These are phyloP conservation scores for Lymantria monacha DNA, from an alignment of 2,888 invertebrate species.

Conservation along the genomic window DNA sequence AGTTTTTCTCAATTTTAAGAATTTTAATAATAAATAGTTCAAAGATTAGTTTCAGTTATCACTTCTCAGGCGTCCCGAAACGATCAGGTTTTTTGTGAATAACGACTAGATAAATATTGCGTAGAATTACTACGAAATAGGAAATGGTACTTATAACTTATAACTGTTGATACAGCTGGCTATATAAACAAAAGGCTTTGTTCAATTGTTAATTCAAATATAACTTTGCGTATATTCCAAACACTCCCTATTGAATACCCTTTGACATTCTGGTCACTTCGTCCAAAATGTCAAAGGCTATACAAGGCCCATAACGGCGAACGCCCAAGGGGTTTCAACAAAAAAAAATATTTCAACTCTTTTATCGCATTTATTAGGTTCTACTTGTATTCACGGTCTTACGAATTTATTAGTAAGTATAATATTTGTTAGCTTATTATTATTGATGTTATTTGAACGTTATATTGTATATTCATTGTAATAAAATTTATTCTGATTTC, in stretches of 20 bases:
- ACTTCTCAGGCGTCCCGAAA: too few species aligned
- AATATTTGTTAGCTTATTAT: background rate
- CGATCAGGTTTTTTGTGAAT: too few species aligned
- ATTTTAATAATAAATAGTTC: too few species aligned
- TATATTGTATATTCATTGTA: background rate
- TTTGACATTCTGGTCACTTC: background rate
- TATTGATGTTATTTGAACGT: background rate
- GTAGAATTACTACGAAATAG: too few species aligned
- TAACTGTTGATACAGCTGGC: too few species aligned
- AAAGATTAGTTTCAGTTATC: too few species aligned
- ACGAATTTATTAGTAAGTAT: background rate
- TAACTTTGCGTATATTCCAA: background rate
- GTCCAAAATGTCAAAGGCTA: conserved; percentile 4
- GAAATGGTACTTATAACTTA: too few species aligned
- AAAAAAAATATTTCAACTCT: conserved; percentile 2
- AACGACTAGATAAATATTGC: too few species aligned
- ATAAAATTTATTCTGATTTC: background rate
- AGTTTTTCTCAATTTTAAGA: too few species aligned
- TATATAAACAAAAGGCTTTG: too few species aligned
- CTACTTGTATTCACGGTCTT: background rate
- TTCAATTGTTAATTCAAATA: too few species aligned
- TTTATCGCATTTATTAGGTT: conserved; percentile 1
- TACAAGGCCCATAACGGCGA: background rate
- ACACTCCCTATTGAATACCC: conserved; percentile 3
- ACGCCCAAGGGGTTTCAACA: conserved; percentile 4